Evolutionary conservation across 2,113 vertebrate species (phyloP).

Genomic region (human): GRCh38 chr18:33585001-33585500

Average conservation of each 20-base stretch:
- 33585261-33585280: conserved; percentile 60
- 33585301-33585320: conserved; percentile 71
- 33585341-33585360: conserved; percentile 75
- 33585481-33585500: conserved; percentile 62
- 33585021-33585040: neutral
- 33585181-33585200: neutral
- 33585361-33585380: conserved; percentile 76
- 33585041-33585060: neutral
- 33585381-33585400: conserved; percentile 79
- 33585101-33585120: neutral
- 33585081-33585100: neutral
- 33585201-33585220: conserved; percentile 1
- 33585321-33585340: conserved; percentile 60
- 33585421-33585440: conserved; percentile 71
- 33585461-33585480: conserved; percentile 72
- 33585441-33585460: conserved; percentile 79
- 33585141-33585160: neutral
- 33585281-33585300: conserved; percentile 68
- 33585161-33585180: neutral
- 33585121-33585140: neutral
- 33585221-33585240: neutral
- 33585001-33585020: neutral
- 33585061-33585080: neutral
- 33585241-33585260: conserved; percentile 27
- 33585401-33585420: conserved; percentile 80